phyloP scores from a whole-genome alignment of 53 echinoderm and acorn worm genomes.

The Temnopleurus reevesii region DNA sequence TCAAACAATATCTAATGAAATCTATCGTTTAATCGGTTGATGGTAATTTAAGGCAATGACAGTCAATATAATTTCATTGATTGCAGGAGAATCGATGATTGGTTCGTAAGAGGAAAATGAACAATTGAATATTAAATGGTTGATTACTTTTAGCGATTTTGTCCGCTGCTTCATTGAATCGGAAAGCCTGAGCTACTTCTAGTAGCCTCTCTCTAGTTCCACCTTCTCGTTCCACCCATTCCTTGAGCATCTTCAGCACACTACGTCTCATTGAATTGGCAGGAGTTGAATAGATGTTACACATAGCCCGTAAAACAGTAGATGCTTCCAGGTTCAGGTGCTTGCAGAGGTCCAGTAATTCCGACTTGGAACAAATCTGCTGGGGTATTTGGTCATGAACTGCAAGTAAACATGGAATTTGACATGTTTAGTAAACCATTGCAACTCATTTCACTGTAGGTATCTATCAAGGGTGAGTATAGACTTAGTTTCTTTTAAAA shows the following conservation, averaged over 20 bases:
- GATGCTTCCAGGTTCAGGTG: background rate
- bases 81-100: too few species aligned
- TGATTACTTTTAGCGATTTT: background rate
- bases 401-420: too few species aligned
- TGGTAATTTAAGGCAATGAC: background rate
- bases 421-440: too few species aligned
- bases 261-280: background rate
- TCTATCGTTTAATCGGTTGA: background rate
- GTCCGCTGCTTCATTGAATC: background rate
- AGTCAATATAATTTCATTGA: too few species aligned
- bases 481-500: too few species aligned
- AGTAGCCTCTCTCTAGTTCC: background rate
- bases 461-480: too few species aligned
- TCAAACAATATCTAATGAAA: too few species aligned
- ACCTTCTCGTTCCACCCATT: background rate
- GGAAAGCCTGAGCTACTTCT: background rate
- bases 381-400: too few species aligned
- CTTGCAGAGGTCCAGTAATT: background rate
- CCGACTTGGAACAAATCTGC: background rate
- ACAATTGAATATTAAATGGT: too few species aligned
- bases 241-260: background rate
- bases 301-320: background rate
- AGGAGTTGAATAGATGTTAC: background rate
- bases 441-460: too few species aligned
- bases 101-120: too few species aligned